These are phyloP conservation scores for Scaptomyza pallida DNA, from an alignment of 1,140 invertebrate species.

Conservation along the genomic window DNA sequence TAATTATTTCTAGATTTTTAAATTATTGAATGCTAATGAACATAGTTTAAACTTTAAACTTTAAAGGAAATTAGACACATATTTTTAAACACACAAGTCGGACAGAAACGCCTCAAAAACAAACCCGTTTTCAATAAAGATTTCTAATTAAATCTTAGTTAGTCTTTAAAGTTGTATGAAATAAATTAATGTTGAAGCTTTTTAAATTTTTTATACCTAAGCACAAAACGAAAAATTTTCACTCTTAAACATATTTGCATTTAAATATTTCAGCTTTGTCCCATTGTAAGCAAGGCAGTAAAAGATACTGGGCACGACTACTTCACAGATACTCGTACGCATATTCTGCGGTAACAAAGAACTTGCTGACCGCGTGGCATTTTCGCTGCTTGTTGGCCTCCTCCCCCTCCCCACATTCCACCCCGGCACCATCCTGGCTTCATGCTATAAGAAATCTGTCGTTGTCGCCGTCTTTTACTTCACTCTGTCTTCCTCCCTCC, in stretches of 20 bases:
- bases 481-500: not conserved
- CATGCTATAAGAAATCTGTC: constrained; percentile 67
- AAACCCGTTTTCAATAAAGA: too few species aligned
- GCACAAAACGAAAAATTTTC: too few species aligned
- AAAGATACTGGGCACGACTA: constrained; percentile 26
- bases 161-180: too few species aligned
- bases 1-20: too few species aligned
- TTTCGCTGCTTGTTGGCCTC: constrained; percentile 36
- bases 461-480: constrained; percentile 27
- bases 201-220: too few species aligned
- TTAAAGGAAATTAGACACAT: too few species aligned
- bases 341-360: constrained; percentile 63
- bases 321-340: constrained; percentile 50
- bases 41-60: too few species aligned
- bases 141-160: too few species aligned
- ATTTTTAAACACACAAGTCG: too few species aligned
- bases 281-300: constrained; percentile 17
- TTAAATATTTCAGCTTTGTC: not conserved
- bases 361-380: constrained; percentile 74
- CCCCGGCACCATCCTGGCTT: constrained; percentile 13
- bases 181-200: too few species aligned
- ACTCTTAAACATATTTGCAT: not conserved
- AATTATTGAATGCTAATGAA: too few species aligned
- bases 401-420: not conserved
- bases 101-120: too few species aligned